Conservation (phyloP, 1,140 invertebrate genomes). For the Drosophila hydei region DNA sequence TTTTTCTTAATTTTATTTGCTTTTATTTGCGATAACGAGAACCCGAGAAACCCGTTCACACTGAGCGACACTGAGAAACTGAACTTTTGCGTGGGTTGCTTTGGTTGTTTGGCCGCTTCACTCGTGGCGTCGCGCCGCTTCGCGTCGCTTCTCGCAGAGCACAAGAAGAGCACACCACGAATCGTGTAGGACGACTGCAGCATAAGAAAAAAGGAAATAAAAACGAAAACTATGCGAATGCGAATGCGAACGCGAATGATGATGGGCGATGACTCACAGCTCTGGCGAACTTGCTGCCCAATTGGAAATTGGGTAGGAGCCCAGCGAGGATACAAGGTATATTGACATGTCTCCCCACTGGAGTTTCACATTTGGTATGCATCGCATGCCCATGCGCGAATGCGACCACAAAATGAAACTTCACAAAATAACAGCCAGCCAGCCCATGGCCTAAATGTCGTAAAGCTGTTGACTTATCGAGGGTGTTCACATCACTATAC, state of each 20-base stretch:
- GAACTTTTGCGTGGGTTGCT: constrained; percentile 63
- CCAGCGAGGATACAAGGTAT: constrained; percentile 8
- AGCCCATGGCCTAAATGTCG: constrained; percentile 44
- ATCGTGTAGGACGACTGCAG: constrained; percentile 41
- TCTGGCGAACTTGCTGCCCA: constrained; percentile 26
- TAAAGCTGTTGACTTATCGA: constrained; percentile 32
- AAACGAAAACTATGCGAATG: constrained; percentile 47
- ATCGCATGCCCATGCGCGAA: constrained; percentile 41
- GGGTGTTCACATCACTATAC: constrained; percentile 4
- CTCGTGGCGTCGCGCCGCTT: constrained; percentile 1
- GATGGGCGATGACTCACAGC: constrained; percentile 46
- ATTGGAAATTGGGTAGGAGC: constrained; percentile 38
- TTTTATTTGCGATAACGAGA: constrained; percentile 20
- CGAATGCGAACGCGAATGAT: constrained; percentile 3
- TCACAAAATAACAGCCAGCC: constrained; percentile 11
- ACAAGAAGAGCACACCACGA: constrained; percentile 35
- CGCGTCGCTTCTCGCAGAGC: constrained; percentile 16
- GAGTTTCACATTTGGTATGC: constrained; percentile 27
- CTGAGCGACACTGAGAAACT: constrained; percentile 58
- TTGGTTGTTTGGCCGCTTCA: constrained; percentile 45
- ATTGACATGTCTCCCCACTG: constrained; percentile 7
- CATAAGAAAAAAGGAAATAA: constrained; percentile 43
- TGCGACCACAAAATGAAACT: constrained; percentile 35
- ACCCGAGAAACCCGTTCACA: constrained; percentile 54
- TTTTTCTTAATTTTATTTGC: constrained; percentile 10